Conservation (phyloP, 2,888 invertebrate genomes). For the Napeogenes sylphis region DNA sequence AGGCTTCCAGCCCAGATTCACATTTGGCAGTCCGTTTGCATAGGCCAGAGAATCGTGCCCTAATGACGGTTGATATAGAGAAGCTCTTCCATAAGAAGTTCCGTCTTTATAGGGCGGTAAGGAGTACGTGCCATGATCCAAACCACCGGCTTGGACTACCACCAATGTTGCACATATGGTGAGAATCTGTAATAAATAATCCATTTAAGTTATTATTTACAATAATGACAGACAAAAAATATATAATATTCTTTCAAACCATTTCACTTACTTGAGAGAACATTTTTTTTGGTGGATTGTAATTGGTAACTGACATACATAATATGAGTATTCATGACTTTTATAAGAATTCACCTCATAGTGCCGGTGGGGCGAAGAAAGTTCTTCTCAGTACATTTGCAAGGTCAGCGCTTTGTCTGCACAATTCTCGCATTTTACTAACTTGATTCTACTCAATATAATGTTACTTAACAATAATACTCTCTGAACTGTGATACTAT, state of each 20-base stretch:
- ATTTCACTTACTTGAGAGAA: conserved; percentile 64
- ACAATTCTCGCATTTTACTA: conserved; percentile 61
- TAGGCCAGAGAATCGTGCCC: conserved; percentile 26
- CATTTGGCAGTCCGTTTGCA: background rate
- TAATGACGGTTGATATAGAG: conserved; percentile 18
- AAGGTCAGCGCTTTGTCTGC: conserved; percentile 71
- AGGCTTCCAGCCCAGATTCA: conserved; percentile 9
- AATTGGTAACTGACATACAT: conserved; percentile 69
- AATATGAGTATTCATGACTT: conserved; percentile 63
- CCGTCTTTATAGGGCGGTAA: conserved; percentile 32
- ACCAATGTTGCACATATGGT: conserved; percentile 59
- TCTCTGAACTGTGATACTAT: conserved; percentile 60
- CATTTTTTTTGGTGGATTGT: conserved; percentile 66
- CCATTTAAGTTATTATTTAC: conserved; percentile 10
- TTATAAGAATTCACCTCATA: conserved; percentile 65
- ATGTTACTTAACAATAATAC: conserved; percentile 62
- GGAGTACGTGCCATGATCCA: conserved; percentile 41
- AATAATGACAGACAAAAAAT: conserved; percentile 7
- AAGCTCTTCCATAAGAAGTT: conserved; percentile 8
- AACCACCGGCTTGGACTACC: conserved; percentile 72
- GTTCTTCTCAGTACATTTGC: conserved; percentile 50
- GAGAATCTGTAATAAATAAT: conserved; percentile 50
- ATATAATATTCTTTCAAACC: no score
- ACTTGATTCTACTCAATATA: conserved; percentile 50
- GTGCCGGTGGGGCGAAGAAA: conserved; percentile 65